Evolutionary conservation across 2,797 vertebrate species (phyloP), one percentile per base, ranked within the genome.

Genomic region (Myotis myotis): DNA sequence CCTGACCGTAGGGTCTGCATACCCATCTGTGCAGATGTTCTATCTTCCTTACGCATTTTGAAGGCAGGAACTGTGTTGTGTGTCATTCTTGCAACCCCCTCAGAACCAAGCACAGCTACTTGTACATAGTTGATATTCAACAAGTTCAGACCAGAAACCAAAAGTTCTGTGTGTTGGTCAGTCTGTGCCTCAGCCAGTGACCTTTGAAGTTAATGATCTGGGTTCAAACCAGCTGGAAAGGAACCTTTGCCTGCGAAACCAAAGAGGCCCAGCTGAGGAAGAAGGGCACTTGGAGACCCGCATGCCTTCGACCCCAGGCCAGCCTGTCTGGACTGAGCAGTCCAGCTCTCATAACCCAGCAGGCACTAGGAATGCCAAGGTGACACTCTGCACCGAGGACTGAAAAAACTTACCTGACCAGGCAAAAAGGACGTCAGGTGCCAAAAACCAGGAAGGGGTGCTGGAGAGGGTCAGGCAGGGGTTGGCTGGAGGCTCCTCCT

Each of bases 401-500:
- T 12, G 9, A 91, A 64, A 64, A 70, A 84, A 70, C 78, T 96
- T 88, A 82, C 93, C 85, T 94, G 94, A 71, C 89, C 36, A 23
- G 0, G n/a, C 64, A 49, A 75, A 68, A 36, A 62, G 83, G 76
- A 57, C 49, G 28, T 66, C 76, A 28, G 4, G 4, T 17, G 36
- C 66, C 84, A 80, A 76, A 95, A 74, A 76, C 17, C 30, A 49
- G 71, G 82, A 36, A 84, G 60, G 71, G 71, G 60, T 5, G 1
- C 28, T 30, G 64, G 30, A 36, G 66, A 94, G 55, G 75, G 15
- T 11, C 9, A 4, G 51, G 41, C 0, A 2, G 62, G 33, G 72
- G 44, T 51, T 22, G 49, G n/a, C 78, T 78, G 1, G 22, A 1
- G 38, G 25, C 3, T 86, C 70, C 53, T 70, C 71, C 2, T 3